phyloP scores from a whole-genome alignment of 2,113 vertebrate species.

The Rhombomys opimus region DNA sequence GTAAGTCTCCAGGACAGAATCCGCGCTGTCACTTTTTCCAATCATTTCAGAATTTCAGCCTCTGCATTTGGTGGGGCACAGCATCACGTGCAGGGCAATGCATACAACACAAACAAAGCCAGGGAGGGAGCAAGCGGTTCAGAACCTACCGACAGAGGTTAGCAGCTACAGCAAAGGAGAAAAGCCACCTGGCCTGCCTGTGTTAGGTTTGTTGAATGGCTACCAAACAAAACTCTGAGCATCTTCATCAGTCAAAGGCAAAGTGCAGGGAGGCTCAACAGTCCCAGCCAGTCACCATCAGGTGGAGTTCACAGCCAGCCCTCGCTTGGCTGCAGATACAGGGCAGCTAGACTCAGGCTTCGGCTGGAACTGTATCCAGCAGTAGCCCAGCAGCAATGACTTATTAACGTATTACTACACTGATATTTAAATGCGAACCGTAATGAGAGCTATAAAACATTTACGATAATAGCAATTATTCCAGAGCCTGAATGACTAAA shows the following conservation, averaged over 20 bases:
- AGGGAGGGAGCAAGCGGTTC: neutral
- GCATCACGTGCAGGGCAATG: neutral
- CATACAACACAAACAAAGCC: neutral
- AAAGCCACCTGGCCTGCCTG: neutral
- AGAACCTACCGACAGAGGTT: neutral
- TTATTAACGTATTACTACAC: conserved; percentile 83
- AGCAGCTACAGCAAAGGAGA: neutral
- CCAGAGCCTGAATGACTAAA: conserved; percentile 83
- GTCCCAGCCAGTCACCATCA: neutral
- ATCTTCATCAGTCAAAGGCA: neutral
- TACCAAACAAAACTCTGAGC: neutral
- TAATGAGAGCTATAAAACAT: conserved; percentile 88
- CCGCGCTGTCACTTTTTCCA: neutral
- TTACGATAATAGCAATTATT: conserved; percentile 87
- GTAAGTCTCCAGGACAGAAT: neutral
- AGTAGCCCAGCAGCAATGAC: conserved; percentile 74
- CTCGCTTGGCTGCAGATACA: conserved; percentile 47
- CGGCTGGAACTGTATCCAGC: conserved; percentile 69
- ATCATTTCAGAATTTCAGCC: neutral
- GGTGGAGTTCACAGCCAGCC: conserved; percentile 1
- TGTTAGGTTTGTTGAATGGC: neutral
- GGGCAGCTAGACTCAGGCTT: conserved; percentile 49
- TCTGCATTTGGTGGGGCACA: neutral
- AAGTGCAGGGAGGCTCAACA: neutral
- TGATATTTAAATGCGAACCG: conserved; percentile 87